A percentile compares a stretch with the other conserved stretches of the same genome.
phyloP scores from a whole-genome alignment of 2,113 vertebrate species.

The Bos indicus region DNA sequence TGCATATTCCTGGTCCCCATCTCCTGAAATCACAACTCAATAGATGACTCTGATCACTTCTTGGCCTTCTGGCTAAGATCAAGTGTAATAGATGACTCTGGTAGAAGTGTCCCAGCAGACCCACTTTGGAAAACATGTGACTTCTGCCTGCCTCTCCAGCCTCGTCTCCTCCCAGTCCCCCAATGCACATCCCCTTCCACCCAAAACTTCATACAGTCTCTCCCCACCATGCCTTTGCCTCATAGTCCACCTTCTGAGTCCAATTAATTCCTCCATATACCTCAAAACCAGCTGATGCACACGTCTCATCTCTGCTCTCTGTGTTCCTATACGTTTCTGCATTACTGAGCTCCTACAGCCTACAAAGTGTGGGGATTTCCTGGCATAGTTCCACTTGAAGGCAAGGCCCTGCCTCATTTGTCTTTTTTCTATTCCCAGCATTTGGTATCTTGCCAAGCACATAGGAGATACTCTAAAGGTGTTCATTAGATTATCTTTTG shows the following conservation, averaged over 20 bases:
- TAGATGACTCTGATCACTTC: not conserved
- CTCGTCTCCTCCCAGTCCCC: accelerated
- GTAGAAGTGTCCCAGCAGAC: not conserved
- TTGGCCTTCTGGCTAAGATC: not conserved
- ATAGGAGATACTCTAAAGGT: not conserved
- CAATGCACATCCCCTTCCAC: not conserved
- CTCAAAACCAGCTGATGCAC: not conserved
- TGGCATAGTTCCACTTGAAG: not conserved
- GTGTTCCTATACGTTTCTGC: not conserved
- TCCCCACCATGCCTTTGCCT: not conserved
- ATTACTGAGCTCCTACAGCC: not conserved
- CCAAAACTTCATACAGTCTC: not conserved
- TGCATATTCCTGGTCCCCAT: not conserved
- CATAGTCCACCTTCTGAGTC: not conserved
- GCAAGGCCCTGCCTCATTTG: not conserved
- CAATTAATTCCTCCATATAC: not conserved
- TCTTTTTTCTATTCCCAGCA: not conserved
- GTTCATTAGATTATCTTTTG: not conserved
- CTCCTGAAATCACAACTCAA: not conserved
- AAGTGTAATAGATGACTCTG: not conserved
- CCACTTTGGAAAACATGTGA: not conserved
- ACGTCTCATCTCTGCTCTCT: not conserved
- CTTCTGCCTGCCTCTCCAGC: not conserved
- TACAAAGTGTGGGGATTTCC: not conserved
- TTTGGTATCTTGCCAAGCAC: not conserved